Base-by-base conservation (phyloP, 2,113 vertebrate genomes). In the Alces alces region DNA sequence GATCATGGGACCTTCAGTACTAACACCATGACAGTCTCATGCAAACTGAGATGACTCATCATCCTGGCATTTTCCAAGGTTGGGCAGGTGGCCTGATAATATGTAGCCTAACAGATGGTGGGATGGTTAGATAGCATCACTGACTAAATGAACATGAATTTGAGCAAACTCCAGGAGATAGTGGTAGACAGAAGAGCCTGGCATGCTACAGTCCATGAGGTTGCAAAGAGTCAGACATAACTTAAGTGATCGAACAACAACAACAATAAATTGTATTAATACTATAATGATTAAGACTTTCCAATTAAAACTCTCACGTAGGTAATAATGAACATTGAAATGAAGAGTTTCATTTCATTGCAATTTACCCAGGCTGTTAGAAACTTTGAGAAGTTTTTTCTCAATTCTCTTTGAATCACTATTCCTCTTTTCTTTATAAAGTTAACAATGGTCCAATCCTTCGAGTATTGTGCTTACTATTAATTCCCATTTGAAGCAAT, bases 401-500 rank as follows among this genome's bases (percentile, higher is more conserved):
- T 90, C 36, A 64, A 30, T 87, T 64, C 7, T 88, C 70, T 91
- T 87, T 86, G 30, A 43, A 47, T 93, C 60, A 36, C 84, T 57
- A 25, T 76, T 89, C 43, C 36, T 64, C 33, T 89, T 86, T 47
- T 70, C 43, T 95, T 78, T 58, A 60, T 1, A 23, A 96, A 96
- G 79, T 95, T 91, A 92, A 58, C n/a, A 85, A 73, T 55, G 89
- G 55, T 5, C 70, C 54, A 25, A 7, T 21, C 80, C 60, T 76
- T 98, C 76, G 89, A 98, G 15, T n/a, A 96, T 39, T 87, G 45
- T 79, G 39, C 45, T 55, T 78, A 36, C 25, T 52, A 97, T 97
- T 86, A 97, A 97, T 70, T 99, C 98, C 94, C 96, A 98, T 36
- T 87, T 91, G 93, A 98, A 95, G 82, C 91, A 92, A 92, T 98